Evolutionary conservation across 2,113 vertebrate species (phyloP).

Genomic region (Planiliza haematocheilus): DNA sequence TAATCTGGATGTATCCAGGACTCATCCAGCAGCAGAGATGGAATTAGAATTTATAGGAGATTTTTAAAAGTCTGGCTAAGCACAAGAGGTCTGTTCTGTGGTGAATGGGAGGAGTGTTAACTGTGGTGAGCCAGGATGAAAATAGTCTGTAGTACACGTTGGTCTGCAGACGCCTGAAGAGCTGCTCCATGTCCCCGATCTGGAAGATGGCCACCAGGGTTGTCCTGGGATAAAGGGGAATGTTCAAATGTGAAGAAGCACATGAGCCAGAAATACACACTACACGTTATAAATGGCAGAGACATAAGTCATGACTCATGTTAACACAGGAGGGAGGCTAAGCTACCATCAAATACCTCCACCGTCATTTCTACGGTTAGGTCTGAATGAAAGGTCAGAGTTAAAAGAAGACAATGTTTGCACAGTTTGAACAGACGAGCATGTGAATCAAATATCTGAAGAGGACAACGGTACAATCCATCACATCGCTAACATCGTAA

Average conservation of each 20-base stretch:
- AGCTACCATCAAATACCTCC: no score
- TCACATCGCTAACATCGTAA: no score
- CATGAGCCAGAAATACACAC: not conserved
- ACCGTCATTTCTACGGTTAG: no score
- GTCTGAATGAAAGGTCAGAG: no score
- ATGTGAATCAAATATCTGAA: no score
- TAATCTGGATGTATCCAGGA: no score
- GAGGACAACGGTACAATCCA: no score
- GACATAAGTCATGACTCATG: not conserved
- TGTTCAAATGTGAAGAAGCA: not conserved
- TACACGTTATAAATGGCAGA: not conserved
- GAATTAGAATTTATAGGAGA: no score
- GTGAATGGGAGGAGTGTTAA: not conserved
- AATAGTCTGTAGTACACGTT: slow-evolving; percentile 5
- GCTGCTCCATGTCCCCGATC: not conserved
- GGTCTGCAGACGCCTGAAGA: slow-evolving; percentile 10
- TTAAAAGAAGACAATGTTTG: no score
- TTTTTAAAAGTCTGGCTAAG: not conserved
- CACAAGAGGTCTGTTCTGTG: not conserved
- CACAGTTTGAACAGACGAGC: no score
- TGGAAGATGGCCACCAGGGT: not conserved
- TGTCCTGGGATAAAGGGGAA: not conserved
- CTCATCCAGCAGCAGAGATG: no score
- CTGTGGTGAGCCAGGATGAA: slow-evolving; percentile 16
- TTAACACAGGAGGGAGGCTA: no score